Conservation (phyloP, 2,113 vertebrate species). For the Actinemys pallida region DNA sequence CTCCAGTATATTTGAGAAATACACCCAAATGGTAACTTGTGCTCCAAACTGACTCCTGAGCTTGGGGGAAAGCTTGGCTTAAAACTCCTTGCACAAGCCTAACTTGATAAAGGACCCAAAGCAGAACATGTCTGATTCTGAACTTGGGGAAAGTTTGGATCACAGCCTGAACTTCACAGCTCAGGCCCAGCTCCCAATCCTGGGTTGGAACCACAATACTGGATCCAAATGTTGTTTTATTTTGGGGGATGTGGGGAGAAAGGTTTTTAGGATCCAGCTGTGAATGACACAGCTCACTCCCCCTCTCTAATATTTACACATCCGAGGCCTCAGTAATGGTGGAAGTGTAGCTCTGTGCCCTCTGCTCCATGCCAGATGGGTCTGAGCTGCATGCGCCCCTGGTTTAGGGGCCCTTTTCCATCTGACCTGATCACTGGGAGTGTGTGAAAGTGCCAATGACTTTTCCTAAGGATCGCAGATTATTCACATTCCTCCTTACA, state of each 20-base stretch:
- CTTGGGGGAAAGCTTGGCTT: not conserved
- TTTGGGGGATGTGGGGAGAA: not conserved
- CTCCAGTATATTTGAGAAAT: not conserved
- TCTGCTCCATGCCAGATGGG: not conserved
- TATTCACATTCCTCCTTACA: not conserved
- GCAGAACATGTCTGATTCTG: not conserved
- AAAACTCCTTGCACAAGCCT: not conserved
- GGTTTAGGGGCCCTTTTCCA: not conserved
- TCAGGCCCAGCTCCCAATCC: not conserved
- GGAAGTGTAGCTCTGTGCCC: not conserved
- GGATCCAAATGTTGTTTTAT: not conserved
- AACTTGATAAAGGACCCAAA: not conserved
- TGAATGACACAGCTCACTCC: not conserved
- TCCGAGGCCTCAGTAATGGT: not conserved
- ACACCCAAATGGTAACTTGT: not conserved
- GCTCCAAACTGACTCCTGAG: not conserved
- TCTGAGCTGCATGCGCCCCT: not conserved
- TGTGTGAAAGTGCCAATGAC: not conserved
- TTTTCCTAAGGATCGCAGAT: not conserved
- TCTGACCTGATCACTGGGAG: rapidly evolving
- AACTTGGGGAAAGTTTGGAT: not conserved
- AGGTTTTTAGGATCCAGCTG: rapidly evolving
- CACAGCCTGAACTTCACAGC: not conserved
- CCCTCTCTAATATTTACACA: rapidly evolving
- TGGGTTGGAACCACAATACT: not conserved